These are phyloP conservation scores for Tetanocera ferruginea DNA, from an alignment of 2,888 invertebrate genomes.

Conservation along the genomic window DNA sequence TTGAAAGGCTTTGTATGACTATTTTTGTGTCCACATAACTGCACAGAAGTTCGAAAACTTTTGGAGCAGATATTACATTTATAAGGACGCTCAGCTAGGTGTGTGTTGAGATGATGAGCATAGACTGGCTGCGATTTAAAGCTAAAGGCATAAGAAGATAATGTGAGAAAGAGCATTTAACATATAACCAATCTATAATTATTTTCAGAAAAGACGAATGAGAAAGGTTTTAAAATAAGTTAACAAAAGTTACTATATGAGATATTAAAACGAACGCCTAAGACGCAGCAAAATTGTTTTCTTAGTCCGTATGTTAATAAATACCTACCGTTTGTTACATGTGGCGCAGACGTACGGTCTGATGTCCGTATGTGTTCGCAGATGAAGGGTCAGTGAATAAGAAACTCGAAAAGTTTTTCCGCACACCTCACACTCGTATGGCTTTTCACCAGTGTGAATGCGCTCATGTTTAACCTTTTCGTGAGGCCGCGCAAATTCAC, in stretches of 20 bases:
- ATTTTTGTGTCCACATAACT: constrained; percentile 84
- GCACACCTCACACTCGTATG: constrained; percentile 83
- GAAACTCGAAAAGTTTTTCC: constrained; percentile 85
- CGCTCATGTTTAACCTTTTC: constrained; percentile 88
- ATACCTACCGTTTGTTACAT: constrained; percentile 74
- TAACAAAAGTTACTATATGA: neutral
- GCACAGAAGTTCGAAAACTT: constrained; percentile 84
- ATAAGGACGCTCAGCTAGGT: constrained; percentile 82
- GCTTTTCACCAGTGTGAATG: constrained; percentile 87
- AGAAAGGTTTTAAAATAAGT: neutral
- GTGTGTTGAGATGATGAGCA: constrained; percentile 82
- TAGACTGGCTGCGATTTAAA: constrained; percentile 86
- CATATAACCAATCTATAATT: neutral
- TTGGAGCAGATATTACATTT: constrained; percentile 83
- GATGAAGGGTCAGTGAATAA: constrained; percentile 83
- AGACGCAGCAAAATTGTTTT: neutral
- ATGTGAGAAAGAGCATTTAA: neutral
- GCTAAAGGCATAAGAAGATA: constrained; percentile 62
- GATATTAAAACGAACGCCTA: neutral
- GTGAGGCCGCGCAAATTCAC: constrained; percentile 80
- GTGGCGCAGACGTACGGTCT: constrained; percentile 82
- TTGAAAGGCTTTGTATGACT: constrained; percentile 85
- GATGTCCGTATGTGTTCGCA: constrained; percentile 84
- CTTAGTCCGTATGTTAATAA: neutral
- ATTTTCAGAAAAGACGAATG: neutral